Evolutionary conservation across 2,113 vertebrate species (phyloP), one percentile per base, ranked within the genome.

Genomic region (Xiphophorus maculatus): DNA sequence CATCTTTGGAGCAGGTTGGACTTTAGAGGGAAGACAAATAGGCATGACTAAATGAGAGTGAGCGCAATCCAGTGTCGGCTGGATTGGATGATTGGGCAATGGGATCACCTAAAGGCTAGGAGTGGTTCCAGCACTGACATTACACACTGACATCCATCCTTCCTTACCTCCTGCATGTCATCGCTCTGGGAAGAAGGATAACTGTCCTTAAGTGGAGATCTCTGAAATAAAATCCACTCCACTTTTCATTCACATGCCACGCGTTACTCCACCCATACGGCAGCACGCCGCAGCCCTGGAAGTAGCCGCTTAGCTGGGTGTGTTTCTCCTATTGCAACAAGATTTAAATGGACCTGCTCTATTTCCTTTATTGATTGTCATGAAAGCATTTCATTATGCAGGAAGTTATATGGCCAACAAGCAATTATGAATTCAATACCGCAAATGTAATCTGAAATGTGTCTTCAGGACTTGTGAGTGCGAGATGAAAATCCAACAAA

Each of bases 1-100:
- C 93, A 94, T 95, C 91, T 92, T 94, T 89, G 92, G 86, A 90
- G 83, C 87, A 82, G 84, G 84, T 93, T 87, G 86, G 86, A 87
- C 81, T 88, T 91, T 80, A 89, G 71, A 86, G 63, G 82, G 89
- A 91, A 94, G 93, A 95, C 91, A 93, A 93, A 95, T 94, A 90
- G 93, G 81, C 87, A 82, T 82, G 85, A 89, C 87, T 82, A 91
- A 93, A 93, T 91, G 87, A 90, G 85, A 92, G 89, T 92, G 93
- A 91, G 90, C 92, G 90, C 84, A 91, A 91, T 90, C 85, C 86
- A 66, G 85, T 68, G 69, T 80, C 79, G 85, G 86, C 81, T 81
- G 80, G 86, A 84, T 81, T 67, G 84, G 87, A 79, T 83, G 91
- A 85, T 82, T 87, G 82, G 84, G 87, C 51, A 74, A 84, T 64